Evolutionary conservation across 2,797 vertebrate species (phyloP).

Genomic region (Odontamblyopus rebecca): DNA sequence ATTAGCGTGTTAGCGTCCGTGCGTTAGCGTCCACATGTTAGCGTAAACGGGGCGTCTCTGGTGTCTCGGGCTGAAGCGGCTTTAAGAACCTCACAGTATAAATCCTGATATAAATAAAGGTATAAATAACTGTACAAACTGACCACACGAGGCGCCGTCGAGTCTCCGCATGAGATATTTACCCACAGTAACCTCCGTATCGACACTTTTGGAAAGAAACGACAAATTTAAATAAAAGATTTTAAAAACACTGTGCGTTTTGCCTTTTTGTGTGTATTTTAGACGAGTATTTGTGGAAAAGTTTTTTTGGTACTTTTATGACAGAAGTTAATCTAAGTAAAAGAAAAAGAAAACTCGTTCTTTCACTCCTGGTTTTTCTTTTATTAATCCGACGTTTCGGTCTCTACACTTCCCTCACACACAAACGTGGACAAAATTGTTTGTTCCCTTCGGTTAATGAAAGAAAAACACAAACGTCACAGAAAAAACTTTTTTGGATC

Average conservation of each 20-base stretch:
- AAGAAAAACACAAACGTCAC: no score
- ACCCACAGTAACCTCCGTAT: slow-evolving; percentile 63
- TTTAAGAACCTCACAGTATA: neutral
- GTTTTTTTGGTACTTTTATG: no score
- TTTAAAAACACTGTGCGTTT: slow-evolving; percentile 57
- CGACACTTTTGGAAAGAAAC: slow-evolving; percentile 51
- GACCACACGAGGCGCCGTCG: slow-evolving; percentile 44
- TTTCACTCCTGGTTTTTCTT: no score
- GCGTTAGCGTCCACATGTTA: neutral
- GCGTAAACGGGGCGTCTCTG: slow-evolving; percentile 63
- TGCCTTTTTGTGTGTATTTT: no score
- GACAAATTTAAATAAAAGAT: slow-evolving; percentile 5
- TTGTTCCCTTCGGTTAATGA: no score
- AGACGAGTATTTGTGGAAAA: no score
- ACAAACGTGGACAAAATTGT: no score
- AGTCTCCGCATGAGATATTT: slow-evolving; percentile 79
- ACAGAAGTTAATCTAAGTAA: no score
- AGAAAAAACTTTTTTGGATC: no score
- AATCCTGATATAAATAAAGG: slow-evolving; percentile 56
- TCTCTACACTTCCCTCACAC: no score
- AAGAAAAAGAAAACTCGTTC: no score
- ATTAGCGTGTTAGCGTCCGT: neutral
- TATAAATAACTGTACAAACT: slow-evolving; percentile 77
- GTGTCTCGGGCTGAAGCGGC: slow-evolving; percentile 46
- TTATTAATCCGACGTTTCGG: no score